Evolutionary conservation across 2,888 invertebrate species (phyloP).

Genomic region (Diarsia dahlii): DNA sequence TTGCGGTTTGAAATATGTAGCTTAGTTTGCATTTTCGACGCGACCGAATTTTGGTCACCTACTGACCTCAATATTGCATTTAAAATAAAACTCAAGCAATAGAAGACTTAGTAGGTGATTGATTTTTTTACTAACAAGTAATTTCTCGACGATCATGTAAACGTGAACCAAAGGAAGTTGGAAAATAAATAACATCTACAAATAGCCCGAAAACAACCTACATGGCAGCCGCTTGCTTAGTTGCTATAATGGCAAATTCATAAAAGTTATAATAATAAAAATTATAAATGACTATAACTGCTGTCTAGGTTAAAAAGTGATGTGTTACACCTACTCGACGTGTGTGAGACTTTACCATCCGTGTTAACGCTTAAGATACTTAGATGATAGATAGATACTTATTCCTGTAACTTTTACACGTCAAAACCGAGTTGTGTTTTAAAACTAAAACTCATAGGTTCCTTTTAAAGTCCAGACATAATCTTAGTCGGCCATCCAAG

Average conservation of each 20-base stretch:
- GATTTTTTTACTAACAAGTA: not conserved
- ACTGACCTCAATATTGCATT: not conserved
- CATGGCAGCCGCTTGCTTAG: not conserved
- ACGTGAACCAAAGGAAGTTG: not conserved
- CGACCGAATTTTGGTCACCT: not conserved
- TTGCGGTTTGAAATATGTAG: not conserved
- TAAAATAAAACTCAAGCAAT: not conserved
- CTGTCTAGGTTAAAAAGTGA: not conserved
- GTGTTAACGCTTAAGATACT: too few species aligned
- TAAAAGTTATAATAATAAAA: not conserved
- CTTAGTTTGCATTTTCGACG: not conserved
- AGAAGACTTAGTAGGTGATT: not conserved
- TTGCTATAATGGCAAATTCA: not conserved
- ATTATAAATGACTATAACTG: too few species aligned
- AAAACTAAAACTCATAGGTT: not conserved
- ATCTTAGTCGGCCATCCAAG: not conserved
- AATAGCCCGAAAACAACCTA: not conserved
- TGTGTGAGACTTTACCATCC: not conserved
- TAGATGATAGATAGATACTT: not conserved
- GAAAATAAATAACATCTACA: not conserved
- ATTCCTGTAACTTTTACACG: not conserved
- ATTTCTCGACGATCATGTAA: not conserved
- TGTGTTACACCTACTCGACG: too few species aligned
- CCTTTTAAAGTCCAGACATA: not conserved
- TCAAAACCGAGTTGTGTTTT: not conserved